Evolutionary conservation across 1,140 invertebrate genomes (phyloP), one percentile per base, ranked within the genome.

Genomic region (Trichomalopsis sarcophagae): DNA sequence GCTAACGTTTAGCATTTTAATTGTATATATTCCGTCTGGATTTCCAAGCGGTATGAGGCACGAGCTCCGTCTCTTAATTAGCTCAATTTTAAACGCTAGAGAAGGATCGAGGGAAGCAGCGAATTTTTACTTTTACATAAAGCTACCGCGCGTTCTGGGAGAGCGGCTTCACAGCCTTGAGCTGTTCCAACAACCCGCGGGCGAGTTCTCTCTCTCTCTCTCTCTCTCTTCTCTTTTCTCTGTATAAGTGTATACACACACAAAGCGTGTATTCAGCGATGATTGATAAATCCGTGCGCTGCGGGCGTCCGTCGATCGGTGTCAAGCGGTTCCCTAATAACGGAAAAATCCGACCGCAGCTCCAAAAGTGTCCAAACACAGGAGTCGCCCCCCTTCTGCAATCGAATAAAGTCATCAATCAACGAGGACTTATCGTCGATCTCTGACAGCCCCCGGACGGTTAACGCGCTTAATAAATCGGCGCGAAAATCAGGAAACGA

Each of bases 91-190:
- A 75, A 40, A 33, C 74, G 68, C 68, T 33, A 74, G 79, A n/a
- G 79, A 69, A 36, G 36, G 27, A 75, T 75, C 73, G 86, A 71
- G 27, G 14, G 30, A 71, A 33, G 27, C 68, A 2, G 27, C 68
- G 2, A 27, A 27, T 71, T 71, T 71, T 71, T 71, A 30, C 68
- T 74, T 40, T 82, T 62, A 36, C 23, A 62, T 21, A 68, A 30
- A 23, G 30, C 36, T 13, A 1, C 17, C 2, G 40, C 68, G 75
- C 68, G 75, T 79, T 79, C 40, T 79, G 83, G 77, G 69, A 84
- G 83, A 80, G 77, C 76, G 77, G 0, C n/a, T 80, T 62, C 62
- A 27, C 17, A 80, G 66, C 83, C 76, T 84, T 84, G 76, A 66
- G 68, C 13, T 84, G 21, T 76, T 66, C 55, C 68, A 83, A 68